Evolutionary conservation across 2,888 invertebrate species (phyloP), one percentile per base, ranked within the genome.

Genomic region (Macropis europaea): DNA sequence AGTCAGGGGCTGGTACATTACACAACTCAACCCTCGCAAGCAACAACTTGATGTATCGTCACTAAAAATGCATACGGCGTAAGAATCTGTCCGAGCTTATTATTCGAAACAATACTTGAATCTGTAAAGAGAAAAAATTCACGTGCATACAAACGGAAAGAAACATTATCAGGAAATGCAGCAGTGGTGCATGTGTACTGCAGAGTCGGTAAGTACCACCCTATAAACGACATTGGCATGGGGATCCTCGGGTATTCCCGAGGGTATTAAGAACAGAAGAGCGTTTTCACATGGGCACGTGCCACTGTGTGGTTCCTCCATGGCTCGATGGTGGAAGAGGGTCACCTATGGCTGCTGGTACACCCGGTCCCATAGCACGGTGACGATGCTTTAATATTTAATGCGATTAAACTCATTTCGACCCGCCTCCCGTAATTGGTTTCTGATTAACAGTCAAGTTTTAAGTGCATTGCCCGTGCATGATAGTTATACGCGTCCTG

Each of bases 401-500:
- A 89, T 86, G 85, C 85, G 86, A 88, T 89, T 88, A 89, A 89
- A 88, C 88, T 89, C 87, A 82, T 84, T 84, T 79, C 81, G 83
- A 82, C 77, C 83, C 84, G 83, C 79, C 87, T 82, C 76, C 79
- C 72, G 84, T 89, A 90, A 90, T 89, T 89, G 89, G 81, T 88
- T 89, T 88, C 88, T 88, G 88, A 89, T 88, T 89, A 88, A 87
- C 88, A 81, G 83, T 81, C 74, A 83, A 85, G 83, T 85, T 86
- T 82, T 74, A 81, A 81, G 81, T 78, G 81, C 78, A 78, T 78
- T 73, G 72, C 77, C 67, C 70, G 59, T 64, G 72, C 59, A 57
- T 75, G 60, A 68, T 70, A 76, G 79, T 70, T 73, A 67, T 50
- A 34, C 63, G 64, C 42, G 47, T 47, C 57, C 64, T 64, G 50